A percentile compares a stretch with the other conserved stretches of the same genome.
phyloP scores from a whole-genome alignment of 2,888 invertebrate genomes.

The Lucinisca nassula region DNA sequence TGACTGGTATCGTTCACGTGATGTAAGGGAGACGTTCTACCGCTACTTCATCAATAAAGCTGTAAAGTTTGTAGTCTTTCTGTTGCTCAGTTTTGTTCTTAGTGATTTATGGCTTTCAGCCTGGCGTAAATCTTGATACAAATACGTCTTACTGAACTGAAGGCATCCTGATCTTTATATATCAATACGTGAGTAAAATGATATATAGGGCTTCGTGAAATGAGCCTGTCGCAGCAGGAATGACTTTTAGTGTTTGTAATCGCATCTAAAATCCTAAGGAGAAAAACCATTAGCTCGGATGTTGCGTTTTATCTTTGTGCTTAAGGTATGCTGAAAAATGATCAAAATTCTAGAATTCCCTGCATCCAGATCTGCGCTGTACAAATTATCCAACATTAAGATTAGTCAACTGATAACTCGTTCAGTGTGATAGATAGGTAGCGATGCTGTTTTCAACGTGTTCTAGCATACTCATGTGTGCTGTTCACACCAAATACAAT shows the following conservation, averaged over 20 bases:
- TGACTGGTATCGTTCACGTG: no score
- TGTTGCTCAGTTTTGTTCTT: no score
- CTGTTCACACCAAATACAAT: no score
- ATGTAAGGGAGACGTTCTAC: no score
- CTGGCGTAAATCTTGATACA: no score
- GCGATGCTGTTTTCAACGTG: no score
- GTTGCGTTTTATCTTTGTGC: background rate
- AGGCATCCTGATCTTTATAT: background rate
- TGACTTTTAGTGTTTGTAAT: background rate
- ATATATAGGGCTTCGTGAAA: background rate
- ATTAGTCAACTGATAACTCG: background rate
- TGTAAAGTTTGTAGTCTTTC: no score
- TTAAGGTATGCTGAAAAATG: background rate
- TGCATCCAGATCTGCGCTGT: background rate
- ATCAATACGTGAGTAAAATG: background rate
- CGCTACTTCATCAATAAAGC: no score
- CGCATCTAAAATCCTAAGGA: background rate
- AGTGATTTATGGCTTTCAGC: no score
- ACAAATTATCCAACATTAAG: background rate
- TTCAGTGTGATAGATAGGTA: no score
- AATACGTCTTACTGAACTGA: no score
- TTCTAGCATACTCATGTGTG: no score
- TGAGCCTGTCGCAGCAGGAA: background rate
- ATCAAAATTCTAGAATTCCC: background rate
- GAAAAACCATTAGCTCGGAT: background rate